A percentile compares a stretch with the other conserved stretches of the same genome.
phyloP scores from a whole-genome alignment of 92 coral and sea anemone species.

The Epizoanthus fatuus region DNA sequence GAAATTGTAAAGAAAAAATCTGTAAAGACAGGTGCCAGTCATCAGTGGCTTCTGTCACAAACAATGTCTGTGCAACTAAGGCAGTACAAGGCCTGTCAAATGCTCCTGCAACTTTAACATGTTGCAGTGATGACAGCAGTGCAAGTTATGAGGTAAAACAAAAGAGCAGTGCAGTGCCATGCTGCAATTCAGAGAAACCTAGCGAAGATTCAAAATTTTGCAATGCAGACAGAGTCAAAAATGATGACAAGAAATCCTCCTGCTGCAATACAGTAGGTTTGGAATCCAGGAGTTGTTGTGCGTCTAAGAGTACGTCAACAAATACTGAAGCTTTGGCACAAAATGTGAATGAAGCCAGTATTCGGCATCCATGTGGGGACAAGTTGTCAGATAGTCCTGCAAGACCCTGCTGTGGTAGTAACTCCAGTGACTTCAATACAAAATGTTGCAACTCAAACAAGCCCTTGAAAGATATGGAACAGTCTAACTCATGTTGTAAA shows the following conservation, averaged over 20 bases:
- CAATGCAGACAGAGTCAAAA: neutral
- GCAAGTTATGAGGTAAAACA: neutral
- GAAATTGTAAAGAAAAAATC: too few relatives aligned
- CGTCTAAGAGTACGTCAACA: neutral
- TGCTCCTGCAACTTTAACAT: neutral
- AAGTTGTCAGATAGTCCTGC: neutral
- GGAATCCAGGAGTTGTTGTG: neutral
- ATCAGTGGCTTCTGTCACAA: neutral
- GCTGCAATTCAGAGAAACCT: neutral
- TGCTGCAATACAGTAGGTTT: neutral
- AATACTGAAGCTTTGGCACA: neutral
- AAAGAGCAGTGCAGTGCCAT: neutral
- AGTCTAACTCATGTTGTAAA: neutral
- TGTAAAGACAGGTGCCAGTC: neutral
- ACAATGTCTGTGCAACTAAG: neutral
- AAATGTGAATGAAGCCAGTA: neutral
- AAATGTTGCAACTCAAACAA: constrained; percentile 6
- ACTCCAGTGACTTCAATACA: neutral
- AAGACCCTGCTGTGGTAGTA: neutral
- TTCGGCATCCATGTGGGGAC: neutral
- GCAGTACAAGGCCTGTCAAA: neutral
- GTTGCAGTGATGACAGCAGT: neutral
- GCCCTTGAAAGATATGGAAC: neutral
- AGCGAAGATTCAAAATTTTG: neutral
- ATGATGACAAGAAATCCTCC: neutral